These are phyloP conservation scores for Neomonachus schauinslandi DNA, from an alignment of 2,113 vertebrate genomes.

Conservation along the genomic window DNA sequence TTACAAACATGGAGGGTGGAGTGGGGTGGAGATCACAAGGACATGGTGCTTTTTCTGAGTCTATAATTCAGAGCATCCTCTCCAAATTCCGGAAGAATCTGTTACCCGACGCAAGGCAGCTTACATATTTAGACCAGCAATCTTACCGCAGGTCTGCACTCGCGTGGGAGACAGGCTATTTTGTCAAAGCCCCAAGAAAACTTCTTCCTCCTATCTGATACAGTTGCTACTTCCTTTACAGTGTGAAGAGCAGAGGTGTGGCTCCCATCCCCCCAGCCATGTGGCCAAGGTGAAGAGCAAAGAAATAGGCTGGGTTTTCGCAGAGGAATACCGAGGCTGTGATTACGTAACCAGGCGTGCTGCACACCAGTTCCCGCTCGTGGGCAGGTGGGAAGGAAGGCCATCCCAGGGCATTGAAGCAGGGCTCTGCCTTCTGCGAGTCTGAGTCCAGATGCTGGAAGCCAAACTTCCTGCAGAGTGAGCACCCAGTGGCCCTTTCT, in stretches of 20 bases:
- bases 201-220: slow-evolving; percentile 78
- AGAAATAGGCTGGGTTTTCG: slow-evolving; percentile 72
- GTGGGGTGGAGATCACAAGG: rapidly evolving
- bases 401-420: slow-evolving; percentile 7
- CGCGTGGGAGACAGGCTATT: slow-evolving; percentile 68
- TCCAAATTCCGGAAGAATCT: neutral
- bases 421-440: neutral
- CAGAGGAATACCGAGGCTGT: slow-evolving; percentile 72
- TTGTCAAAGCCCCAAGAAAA: slow-evolving; percentile 74
- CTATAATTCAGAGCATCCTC: neutral
- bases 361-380: neutral
- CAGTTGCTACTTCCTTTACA: slow-evolving; percentile 83
- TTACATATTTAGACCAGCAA: slow-evolving; percentile 36
- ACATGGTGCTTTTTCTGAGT: neutral
- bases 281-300: slow-evolving; percentile 70
- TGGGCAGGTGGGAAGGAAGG: slow-evolving; percentile 35
- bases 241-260: slow-evolving; percentile 64
- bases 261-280: slow-evolving; percentile 74
- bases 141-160: slow-evolving; percentile 62
- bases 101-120: neutral
- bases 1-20: rapidly evolving
- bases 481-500: no score
- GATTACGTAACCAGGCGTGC: slow-evolving; percentile 76
- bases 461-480: neutral
- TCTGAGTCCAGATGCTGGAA: slow-evolving; percentile 56